These are phyloP conservation scores for Fissipunctia ypsillon DNA, from an alignment of 2,888 invertebrate genomes.

Conservation along the genomic window DNA sequence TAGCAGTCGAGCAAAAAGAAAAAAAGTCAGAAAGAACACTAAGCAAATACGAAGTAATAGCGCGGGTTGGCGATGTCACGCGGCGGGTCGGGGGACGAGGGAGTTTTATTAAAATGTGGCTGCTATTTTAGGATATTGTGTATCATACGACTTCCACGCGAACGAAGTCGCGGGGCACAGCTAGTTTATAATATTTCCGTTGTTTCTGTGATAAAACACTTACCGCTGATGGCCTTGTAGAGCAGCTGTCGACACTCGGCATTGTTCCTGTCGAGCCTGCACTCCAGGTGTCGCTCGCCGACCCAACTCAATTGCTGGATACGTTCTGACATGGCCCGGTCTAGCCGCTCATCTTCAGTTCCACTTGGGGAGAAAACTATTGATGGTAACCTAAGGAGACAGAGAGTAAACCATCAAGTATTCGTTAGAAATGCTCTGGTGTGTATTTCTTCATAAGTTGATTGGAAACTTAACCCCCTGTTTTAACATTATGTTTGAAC, in stretches of 20 bases:
- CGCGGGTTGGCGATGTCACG: too few relatives aligned
- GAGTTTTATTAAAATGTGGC: too few relatives aligned
- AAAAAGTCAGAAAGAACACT: too few relatives aligned
- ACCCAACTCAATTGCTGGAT: conserved; percentile 99
- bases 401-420: not conserved
- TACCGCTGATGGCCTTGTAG: conserved; percentile 98
- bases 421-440: not conserved
- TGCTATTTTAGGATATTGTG: too few relatives aligned
- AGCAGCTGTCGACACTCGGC: conserved; percentile 96
- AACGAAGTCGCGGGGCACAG: too few relatives aligned
- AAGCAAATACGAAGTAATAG: too few relatives aligned
- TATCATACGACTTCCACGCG: too few relatives aligned
- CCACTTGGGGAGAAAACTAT: conserved; percentile 96
- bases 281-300: conserved; percentile 97
- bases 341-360: conserved; percentile 98
- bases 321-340: conserved; percentile 97
- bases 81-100: too few relatives aligned
- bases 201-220: conserved; percentile 22
- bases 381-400: conserved; percentile 76
- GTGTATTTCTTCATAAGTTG: not conserved
- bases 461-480: not conserved
- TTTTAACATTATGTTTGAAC: not conserved
- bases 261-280: conserved; percentile 96
- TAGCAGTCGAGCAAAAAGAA: too few relatives aligned
- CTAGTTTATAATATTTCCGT: too few relatives aligned